Evolutionary conservation across 2,888 invertebrate species (phyloP).

Genomic region (Branchellion lobata): DNA sequence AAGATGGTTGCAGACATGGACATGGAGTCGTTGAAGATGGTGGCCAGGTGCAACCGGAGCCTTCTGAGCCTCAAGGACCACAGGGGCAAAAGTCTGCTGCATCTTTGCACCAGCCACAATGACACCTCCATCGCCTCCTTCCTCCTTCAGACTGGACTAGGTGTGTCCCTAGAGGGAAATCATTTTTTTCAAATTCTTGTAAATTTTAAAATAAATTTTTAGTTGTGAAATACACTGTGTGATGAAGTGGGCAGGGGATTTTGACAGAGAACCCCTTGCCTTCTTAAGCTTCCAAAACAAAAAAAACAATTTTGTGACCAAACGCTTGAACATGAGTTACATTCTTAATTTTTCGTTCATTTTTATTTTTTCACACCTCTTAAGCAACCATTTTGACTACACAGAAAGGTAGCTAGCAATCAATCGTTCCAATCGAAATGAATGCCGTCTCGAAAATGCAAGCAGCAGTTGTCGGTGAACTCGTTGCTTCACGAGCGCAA

Average conservation of each 20-base stretch:
- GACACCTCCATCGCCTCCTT: slow-evolving; percentile 75
- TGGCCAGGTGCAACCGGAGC: slow-evolving; percentile 74
- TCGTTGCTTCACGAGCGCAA: no score
- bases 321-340: no score
- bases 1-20: slow-evolving; percentile 83
- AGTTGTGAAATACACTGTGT: neutral
- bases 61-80: slow-evolving; percentile 73
- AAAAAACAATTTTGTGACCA: no score
- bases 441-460: no score
- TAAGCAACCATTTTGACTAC: no score
- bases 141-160: slow-evolving; percentile 74
- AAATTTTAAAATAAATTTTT: neutral
- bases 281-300: no score
- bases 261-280: no score
- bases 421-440: no score
- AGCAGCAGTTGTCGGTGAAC: no score
- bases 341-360: no score
- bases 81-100: slow-evolving; percentile 75
- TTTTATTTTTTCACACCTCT: no score
- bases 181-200: neutral
- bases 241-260: neutral
- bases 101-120: slow-evolving; percentile 78
- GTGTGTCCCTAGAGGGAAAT: slow-evolving; percentile 65
- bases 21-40: slow-evolving; percentile 75
- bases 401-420: no score